A percentile compares a stretch with the other conserved stretches of the same genome.
These are phyloP conservation scores for Henricia sp. DNA, from an alignment of 53 echinoderm and acorn worm species.

Conservation along the genomic window DNA sequence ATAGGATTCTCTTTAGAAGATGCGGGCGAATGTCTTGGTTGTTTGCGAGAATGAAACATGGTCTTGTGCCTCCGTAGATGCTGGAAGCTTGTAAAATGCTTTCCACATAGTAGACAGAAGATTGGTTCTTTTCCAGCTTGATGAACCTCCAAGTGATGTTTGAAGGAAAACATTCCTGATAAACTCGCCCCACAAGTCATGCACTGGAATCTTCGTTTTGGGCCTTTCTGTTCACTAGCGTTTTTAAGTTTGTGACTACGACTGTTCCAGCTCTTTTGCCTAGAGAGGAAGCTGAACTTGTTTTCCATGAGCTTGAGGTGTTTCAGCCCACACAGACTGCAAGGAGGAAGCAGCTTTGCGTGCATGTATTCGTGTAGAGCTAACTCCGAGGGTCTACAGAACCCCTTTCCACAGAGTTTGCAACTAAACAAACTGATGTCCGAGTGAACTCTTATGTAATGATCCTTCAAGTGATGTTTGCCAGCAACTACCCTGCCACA, in stretches of 20 bases:
- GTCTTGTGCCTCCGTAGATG: background rate
- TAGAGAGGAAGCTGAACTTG: background rate
- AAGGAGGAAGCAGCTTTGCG: background rate
- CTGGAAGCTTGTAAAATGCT: background rate
- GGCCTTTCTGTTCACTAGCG: background rate
- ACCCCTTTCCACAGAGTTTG: background rate
- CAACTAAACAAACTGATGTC: background rate
- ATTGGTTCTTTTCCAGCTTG: background rate
- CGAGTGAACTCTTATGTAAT: background rate
- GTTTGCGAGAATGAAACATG: conserved; percentile 8
- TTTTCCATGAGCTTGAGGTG: background rate
- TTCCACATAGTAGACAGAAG: conserved; percentile 7
- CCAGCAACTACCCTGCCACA: no score
- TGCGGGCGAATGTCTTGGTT: background rate
- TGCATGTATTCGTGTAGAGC: background rate
- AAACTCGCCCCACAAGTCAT: background rate
- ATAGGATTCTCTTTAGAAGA: background rate
- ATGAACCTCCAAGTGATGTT: conserved; percentile 1
- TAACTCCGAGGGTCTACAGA: background rate
- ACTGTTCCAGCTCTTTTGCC: background rate
- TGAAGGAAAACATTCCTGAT: background rate
- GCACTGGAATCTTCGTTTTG: conserved; percentile 23
- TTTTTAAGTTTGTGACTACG: background rate
- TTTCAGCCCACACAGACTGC: background rate
- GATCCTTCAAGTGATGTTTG: no score